phyloP scores from a whole-genome alignment of 2,113 vertebrate species.

The Nipponia nippon region DNA sequence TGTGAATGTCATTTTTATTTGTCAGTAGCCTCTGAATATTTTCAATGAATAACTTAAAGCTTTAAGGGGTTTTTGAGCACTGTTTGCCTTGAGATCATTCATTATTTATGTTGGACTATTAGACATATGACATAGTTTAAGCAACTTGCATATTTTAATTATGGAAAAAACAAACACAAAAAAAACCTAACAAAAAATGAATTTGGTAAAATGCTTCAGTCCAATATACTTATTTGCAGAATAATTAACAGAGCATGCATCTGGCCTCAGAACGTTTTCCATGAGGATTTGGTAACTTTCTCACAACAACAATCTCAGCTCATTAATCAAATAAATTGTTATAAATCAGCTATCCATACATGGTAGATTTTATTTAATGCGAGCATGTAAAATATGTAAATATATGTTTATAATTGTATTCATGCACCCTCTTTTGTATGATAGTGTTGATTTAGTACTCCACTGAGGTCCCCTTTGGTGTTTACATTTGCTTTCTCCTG shows the following conservation, averaged over 20 bases:
- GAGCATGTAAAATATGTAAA: not conserved
- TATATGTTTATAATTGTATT: not conserved
- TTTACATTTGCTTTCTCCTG: conserved; percentile 6
- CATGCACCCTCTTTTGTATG: not conserved
- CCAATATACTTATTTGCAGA: not conserved
- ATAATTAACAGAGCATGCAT: not conserved
- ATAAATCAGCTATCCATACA: not conserved
- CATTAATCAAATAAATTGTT: not conserved
- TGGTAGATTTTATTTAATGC: not conserved
- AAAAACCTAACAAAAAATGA: not conserved
- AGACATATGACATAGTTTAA: not conserved
- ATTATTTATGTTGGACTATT: not conserved
- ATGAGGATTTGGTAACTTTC: not conserved
- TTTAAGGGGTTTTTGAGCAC: not conserved
- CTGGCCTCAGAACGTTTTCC: not conserved
- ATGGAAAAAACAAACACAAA: not conserved
- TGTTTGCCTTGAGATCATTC: not conserved
- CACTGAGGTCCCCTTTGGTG: not conserved
- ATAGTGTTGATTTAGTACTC: not conserved
- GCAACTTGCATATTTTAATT: not conserved
- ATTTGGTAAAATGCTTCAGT: not conserved
- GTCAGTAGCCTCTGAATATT: not conserved
- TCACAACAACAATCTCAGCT: not conserved
- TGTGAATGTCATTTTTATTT: conserved; percentile 13
- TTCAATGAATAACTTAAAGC: not conserved